Evolutionary conservation across 2,797 vertebrate species (phyloP).

Genomic region (Malacoctenus gilli): DNA sequence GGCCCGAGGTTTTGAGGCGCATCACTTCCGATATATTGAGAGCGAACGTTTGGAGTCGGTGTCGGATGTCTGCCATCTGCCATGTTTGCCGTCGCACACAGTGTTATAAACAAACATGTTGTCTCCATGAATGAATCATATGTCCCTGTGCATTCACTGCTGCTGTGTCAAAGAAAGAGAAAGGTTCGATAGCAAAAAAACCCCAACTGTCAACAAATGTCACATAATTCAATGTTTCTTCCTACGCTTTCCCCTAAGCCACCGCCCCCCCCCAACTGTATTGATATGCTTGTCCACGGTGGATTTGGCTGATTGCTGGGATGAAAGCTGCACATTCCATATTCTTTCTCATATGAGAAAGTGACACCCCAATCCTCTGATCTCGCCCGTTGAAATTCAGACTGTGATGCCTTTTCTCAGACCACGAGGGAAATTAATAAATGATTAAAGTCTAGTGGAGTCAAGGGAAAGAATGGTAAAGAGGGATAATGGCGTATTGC

Average conservation of each 20-base stretch:
- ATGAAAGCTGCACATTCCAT: conserved; percentile 71
- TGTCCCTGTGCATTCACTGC: neutral
- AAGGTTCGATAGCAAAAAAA: conserved; percentile 1
- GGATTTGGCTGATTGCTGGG: conserved; percentile 64
- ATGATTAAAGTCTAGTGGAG: conserved; percentile 79
- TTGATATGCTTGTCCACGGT: conserved; percentile 61
- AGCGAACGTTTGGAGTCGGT: neutral
- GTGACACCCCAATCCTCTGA: conserved; percentile 74
- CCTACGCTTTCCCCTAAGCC: conserved; percentile 36
- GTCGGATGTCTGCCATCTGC: too few species aligned
- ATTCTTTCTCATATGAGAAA: conserved; percentile 77
- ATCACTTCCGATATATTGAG: neutral
- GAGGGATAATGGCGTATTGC: conserved; percentile 69
- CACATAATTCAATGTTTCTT: conserved; percentile 31
- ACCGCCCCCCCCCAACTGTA: conserved; percentile 55
- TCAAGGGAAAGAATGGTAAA: conserved; percentile 75
- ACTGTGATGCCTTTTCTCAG: conserved; percentile 66
- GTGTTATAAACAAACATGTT: conserved; percentile 3
- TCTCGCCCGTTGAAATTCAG: conserved; percentile 77
- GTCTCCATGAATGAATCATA: conserved; percentile 1
- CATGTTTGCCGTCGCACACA: too few species aligned
- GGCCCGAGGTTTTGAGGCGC: neutral
- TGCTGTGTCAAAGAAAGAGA: neutral
- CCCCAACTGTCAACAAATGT: conserved; percentile 38
- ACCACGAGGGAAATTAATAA: conserved; percentile 83